Evolutionary conservation across 2,113 vertebrate species (phyloP).

Genomic region (Barnardius zonarius): DNA sequence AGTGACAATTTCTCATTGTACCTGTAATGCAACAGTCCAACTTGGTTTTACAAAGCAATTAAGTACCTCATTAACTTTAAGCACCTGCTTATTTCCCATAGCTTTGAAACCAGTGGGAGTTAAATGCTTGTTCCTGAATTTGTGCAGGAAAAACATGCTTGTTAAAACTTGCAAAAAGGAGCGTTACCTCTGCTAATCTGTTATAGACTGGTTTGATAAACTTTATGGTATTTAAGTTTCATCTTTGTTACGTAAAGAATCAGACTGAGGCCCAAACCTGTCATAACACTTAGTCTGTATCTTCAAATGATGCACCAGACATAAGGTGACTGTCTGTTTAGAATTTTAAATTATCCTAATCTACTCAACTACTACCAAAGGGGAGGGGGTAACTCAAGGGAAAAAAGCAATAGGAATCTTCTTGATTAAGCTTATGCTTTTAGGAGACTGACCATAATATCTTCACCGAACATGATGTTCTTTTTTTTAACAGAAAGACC

Average conservation of each 20-base stretch:
- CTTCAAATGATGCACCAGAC: background rate
- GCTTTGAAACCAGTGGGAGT: constrained; percentile 44
- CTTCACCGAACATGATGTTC: background rate
- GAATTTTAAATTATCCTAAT: background rate
- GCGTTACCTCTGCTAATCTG: background rate
- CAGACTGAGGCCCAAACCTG: background rate
- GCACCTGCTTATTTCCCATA: constrained; percentile 52
- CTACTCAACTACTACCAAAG: background rate
- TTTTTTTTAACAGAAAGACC: background rate
- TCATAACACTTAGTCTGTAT: background rate
- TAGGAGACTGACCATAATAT: background rate
- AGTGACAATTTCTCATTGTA: background rate
- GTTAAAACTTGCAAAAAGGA: background rate
- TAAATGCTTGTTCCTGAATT: constrained; percentile 14
- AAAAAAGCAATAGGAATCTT: background rate
- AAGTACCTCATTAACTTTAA: constrained; percentile 62
- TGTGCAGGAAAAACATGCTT: background rate
- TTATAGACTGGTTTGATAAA: background rate
- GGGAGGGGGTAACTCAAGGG: too few species aligned
- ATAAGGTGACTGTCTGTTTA: rapidly evolving
- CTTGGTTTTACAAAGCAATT: constrained; percentile 56
- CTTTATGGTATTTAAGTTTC: background rate
- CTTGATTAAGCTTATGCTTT: background rate
- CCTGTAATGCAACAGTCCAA: constrained; percentile 9
- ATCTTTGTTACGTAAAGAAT: background rate